Conservation (phyloP, 2,797 vertebrate species). For the Phyllotis vaccarum region DNA sequence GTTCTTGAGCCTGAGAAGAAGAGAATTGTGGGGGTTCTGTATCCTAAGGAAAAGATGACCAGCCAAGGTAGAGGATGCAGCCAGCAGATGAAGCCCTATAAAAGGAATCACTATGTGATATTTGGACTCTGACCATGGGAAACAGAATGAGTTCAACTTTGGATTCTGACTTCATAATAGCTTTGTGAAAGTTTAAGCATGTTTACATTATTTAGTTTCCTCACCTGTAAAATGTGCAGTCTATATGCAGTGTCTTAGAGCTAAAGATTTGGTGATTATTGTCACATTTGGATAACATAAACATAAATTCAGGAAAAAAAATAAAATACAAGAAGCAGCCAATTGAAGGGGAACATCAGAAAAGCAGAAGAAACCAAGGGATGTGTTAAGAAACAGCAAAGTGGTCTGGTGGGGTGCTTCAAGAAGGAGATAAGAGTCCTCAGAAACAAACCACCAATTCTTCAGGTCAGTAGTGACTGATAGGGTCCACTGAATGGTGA, state of each 20-base stretch:
- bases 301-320: not conserved
- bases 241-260: not conserved
- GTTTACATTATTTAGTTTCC: slow-evolving; percentile 17
- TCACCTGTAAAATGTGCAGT: not conserved
- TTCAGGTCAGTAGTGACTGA: not conserved
- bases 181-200: slow-evolving; percentile 16
- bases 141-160: not conserved
- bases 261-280: not conserved
- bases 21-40: not conserved
- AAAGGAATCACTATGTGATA: not conserved
- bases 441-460: not conserved
- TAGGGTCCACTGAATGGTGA: not conserved
- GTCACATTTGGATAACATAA: not conserved
- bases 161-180: not conserved
- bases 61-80: not conserved
- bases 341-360: not conserved
- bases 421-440: not conserved
- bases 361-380: not conserved
- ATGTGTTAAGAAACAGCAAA: not conserved
- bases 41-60: not conserved
- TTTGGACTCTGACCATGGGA: not conserved
- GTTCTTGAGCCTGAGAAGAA: not conserved
- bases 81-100: not conserved
- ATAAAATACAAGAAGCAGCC: not conserved
- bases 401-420: not conserved